Evolutionary conservation across 2,113 vertebrate genomes (phyloP).

Genomic region (Otis tarda): DNA sequence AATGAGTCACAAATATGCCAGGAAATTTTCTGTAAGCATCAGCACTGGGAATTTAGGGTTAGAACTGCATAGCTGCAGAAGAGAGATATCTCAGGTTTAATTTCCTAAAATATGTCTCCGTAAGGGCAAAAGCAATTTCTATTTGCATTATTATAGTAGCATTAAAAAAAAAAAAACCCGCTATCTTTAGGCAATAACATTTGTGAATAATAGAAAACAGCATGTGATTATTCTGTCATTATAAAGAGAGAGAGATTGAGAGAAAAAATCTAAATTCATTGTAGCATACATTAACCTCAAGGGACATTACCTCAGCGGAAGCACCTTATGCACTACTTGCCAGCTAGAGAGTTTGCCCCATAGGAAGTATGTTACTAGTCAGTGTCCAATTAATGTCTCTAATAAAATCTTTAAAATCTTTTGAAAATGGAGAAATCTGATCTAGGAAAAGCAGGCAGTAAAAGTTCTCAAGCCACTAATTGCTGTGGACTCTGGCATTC

Average conservation of each 20-base stretch:
- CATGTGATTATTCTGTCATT: background rate
- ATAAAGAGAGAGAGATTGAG: background rate
- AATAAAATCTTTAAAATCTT: background rate
- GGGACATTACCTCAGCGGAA: background rate
- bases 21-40: background rate
- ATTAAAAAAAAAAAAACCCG: background rate
- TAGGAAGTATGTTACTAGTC: background rate
- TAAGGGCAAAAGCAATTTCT: background rate
- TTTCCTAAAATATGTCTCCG: background rate
- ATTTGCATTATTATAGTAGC: background rate
- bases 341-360: background rate
- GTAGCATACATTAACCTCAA: background rate
- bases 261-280: background rate
- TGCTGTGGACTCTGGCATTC: background rate
- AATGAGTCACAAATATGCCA: background rate
- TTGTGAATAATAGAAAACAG: background rate
- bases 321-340: background rate
- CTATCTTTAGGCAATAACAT: background rate
- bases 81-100: background rate
- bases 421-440: background rate
- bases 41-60: background rate
- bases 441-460: fast-evolving
- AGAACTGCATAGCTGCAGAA: background rate
- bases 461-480: background rate
- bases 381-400: background rate